phyloP scores from a whole-genome alignment of 2,797 vertebrate species.

The Nannoperca obscura region DNA sequence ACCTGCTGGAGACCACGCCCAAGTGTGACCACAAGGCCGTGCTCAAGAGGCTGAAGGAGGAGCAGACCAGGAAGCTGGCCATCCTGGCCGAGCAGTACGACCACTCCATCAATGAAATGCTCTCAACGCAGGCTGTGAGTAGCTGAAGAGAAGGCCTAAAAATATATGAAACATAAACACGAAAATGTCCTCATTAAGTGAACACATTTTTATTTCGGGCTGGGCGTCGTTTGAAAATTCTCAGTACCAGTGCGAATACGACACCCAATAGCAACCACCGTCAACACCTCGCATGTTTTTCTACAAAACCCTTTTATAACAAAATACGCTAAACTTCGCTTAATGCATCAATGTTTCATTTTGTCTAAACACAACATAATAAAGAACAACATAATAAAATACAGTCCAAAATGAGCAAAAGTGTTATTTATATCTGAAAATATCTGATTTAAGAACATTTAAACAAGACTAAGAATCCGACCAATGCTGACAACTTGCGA shows the following conservation, averaged over 20 bases:
- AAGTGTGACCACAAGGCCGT: slow-evolving; percentile 99
- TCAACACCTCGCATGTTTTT: not conserved
- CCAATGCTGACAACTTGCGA: not conserved
- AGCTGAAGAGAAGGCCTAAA: not conserved
- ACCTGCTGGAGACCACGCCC: slow-evolving; percentile 95
- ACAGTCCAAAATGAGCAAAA: not conserved
- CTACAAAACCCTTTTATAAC: not conserved
- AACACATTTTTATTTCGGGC: not conserved
- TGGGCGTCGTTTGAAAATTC: not conserved
- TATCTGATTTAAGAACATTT: not conserved
- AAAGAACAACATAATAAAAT: not conserved
- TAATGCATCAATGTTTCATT: not conserved
- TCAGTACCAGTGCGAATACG: not conserved
- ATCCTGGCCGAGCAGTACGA: slow-evolving; percentile 95
- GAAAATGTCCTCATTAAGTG: not conserved
- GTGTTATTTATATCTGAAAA: not conserved
- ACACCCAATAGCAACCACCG: not conserved
- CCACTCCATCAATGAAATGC: slow-evolving; percentile 99
- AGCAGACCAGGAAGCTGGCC: slow-evolving; percentile 94
- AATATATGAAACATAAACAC: not conserved
- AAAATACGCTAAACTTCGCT: not conserved
- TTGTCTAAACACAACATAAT: not conserved
- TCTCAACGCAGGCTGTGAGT: slow-evolving; percentile 98
- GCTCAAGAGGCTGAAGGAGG: slow-evolving; percentile 96
- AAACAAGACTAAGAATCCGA: not conserved